These are phyloP conservation scores for Melanotaenia parkinsoni DNA, from an alignment of 2,797 vertebrate genomes.

Conservation along the genomic window DNA sequence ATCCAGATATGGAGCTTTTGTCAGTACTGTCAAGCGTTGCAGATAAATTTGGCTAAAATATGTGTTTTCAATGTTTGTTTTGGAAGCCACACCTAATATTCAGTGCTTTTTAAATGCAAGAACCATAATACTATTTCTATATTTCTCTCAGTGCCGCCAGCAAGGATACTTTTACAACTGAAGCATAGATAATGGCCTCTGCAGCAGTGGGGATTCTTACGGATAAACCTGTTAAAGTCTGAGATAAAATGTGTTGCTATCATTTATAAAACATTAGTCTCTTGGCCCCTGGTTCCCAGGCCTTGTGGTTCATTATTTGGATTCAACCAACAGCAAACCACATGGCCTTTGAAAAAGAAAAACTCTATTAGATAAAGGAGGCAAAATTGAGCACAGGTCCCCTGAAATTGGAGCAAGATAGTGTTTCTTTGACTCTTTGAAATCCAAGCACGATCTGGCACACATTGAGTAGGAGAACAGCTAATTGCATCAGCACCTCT, in stretches of 20 bases:
- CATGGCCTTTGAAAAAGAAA: conserved; percentile 70
- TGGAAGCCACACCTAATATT: conserved; percentile 7
- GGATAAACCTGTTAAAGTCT: conserved; percentile 60
- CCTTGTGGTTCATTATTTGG: conserved; percentile 65
- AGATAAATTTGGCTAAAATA: conserved; percentile 60
- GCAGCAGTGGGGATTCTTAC: conserved; percentile 43
- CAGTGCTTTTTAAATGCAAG: conserved; percentile 28
- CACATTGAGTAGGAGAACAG: conserved; percentile 58
- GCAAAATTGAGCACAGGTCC: conserved; percentile 76
- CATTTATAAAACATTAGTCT: conserved; percentile 59
- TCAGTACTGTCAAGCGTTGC: conserved; percentile 51
- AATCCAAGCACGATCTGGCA: conserved; percentile 75
- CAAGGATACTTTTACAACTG: conserved; percentile 21
- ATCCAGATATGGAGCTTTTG: conserved; percentile 72
- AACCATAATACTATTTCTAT: conserved; percentile 29
- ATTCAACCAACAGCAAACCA: conserved; percentile 69
- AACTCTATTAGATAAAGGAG: conserved; percentile 76
- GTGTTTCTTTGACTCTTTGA: conserved; percentile 79
- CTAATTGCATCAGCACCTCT: conserved; percentile 82
- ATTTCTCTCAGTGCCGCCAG: conserved; percentile 23
- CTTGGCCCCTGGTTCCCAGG: conserved; percentile 44
- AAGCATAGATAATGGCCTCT: conserved; percentile 56
- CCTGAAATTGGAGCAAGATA: conserved; percentile 73
- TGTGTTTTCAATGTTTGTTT: conserved; percentile 52
- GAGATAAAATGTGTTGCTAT: conserved; percentile 53